These are phyloP conservation scores for Malaclemys terrapin DNA, from an alignment of 2,113 vertebrate genomes.

Conservation along the genomic window DNA sequence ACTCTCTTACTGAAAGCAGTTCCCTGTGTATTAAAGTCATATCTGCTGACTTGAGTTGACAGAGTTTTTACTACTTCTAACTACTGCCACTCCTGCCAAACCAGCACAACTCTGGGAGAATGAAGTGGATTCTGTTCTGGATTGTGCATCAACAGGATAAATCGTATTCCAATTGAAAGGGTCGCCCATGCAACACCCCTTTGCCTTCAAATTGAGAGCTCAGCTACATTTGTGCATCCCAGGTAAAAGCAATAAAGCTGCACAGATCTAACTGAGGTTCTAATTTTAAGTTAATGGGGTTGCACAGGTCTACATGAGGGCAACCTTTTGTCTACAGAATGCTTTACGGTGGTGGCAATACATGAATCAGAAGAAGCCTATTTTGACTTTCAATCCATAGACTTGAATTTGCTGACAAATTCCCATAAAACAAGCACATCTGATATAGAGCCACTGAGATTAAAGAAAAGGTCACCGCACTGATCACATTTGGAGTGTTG, in stretches of 20 bases:
- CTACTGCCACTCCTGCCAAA: background rate
- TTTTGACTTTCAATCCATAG: background rate
- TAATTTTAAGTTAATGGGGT: background rate
- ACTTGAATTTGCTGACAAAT: background rate
- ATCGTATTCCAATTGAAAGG: background rate
- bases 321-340: background rate
- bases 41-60: background rate
- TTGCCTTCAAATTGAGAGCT: background rate
- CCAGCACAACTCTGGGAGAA: background rate
- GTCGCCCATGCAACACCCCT: background rate
- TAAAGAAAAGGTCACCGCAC: background rate
- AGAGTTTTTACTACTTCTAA: background rate
- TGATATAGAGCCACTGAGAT: background rate
- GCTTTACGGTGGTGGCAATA: background rate
- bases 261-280: background rate
- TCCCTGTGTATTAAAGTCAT: background rate
- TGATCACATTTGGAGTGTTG: background rate
- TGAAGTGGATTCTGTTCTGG: background rate
- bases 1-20: background rate
- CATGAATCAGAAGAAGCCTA: background rate
- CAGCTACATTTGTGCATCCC: background rate
- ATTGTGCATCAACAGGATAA: background rate
- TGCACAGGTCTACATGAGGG: background rate
- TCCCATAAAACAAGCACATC: background rate
- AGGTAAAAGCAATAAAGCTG: background rate